A percentile compares a stretch with the other conserved stretches of the same genome.
These are phyloP conservation scores for Perodicticus potto DNA, from an alignment of 2,797 vertebrate genomes.

Conservation along the genomic window DNA sequence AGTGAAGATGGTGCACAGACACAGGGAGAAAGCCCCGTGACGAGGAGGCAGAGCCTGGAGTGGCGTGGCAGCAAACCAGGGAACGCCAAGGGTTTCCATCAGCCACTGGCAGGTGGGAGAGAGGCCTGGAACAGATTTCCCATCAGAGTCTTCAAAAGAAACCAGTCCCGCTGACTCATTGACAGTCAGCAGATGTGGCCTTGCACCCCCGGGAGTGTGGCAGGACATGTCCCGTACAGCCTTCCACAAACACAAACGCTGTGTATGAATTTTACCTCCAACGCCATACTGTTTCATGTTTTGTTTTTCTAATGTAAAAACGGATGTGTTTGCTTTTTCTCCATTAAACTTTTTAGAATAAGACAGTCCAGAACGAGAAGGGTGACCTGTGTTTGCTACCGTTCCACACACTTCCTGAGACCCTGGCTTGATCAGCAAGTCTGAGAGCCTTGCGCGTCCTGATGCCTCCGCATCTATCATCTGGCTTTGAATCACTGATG, in stretches of 20 bases:
- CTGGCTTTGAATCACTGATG: background rate
- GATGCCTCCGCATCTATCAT: background rate
- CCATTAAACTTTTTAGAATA: background rate
- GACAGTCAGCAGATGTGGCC: background rate
- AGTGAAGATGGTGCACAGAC: background rate
- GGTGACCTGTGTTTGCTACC: no score
- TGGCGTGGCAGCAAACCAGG: background rate
- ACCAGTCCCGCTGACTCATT: no score
- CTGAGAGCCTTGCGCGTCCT: background rate
- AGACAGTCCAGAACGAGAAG: background rate
- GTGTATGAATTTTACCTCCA: background rate
- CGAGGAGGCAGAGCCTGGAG: background rate
- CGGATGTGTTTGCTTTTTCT: background rate
- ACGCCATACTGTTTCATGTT: no score
- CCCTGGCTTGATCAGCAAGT: no score
- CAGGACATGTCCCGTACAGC: background rate
- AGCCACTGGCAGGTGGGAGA: background rate
- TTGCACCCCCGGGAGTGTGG: background rate
- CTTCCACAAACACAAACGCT: background rate
- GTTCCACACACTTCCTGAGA: background rate
- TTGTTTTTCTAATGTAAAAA: background rate
- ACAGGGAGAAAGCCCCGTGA: background rate
- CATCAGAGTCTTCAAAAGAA: background rate
- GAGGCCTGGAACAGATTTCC: background rate
- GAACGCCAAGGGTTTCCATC: background rate